Evolutionary conservation across 2,888 invertebrate species (phyloP).

Genomic region (Stenurella melanura): DNA sequence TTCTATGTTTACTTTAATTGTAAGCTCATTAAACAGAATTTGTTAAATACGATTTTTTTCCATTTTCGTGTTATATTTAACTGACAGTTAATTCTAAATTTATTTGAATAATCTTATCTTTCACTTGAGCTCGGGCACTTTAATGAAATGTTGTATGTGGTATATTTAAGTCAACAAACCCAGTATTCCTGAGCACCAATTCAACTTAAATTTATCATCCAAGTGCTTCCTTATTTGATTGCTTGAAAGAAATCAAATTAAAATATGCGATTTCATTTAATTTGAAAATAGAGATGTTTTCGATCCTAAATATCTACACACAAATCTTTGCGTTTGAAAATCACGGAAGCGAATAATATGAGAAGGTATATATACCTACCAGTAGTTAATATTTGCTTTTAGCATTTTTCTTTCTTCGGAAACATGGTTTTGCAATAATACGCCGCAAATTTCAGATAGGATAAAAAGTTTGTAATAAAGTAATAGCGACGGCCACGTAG

Average conservation of each 20-base stretch:
- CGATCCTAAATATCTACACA: conserved; percentile 22
- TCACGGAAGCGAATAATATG: conserved; percentile 27
- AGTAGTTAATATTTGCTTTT: conserved; percentile 38
- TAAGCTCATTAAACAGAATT: too few species aligned
- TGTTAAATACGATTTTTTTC: too few species aligned
- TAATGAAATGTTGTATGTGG: too few species aligned
- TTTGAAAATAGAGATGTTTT: neutral
- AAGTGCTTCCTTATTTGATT: neutral
- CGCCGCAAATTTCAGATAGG: neutral
- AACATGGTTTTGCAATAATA: conserved; percentile 20
- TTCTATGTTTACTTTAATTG: too few species aligned
- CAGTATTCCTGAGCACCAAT: neutral
- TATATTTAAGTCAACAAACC: too few species aligned
- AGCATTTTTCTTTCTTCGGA: conserved; percentile 16
- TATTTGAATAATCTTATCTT: too few species aligned
- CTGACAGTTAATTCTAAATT: too few species aligned
- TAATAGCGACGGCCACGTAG: neutral
- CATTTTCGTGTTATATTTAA: too few species aligned
- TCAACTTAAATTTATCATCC: neutral
- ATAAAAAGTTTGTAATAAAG: conserved; percentile 29
- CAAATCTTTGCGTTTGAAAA: conserved; percentile 32
- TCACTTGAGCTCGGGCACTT: too few species aligned
- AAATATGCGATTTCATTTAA: conserved; percentile 33
- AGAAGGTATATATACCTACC: conserved; percentile 22
- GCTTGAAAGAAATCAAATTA: conserved; percentile 28